Conservation (phyloP, 2,113 vertebrate species). For the Pelmatolapia mariae region DNA sequence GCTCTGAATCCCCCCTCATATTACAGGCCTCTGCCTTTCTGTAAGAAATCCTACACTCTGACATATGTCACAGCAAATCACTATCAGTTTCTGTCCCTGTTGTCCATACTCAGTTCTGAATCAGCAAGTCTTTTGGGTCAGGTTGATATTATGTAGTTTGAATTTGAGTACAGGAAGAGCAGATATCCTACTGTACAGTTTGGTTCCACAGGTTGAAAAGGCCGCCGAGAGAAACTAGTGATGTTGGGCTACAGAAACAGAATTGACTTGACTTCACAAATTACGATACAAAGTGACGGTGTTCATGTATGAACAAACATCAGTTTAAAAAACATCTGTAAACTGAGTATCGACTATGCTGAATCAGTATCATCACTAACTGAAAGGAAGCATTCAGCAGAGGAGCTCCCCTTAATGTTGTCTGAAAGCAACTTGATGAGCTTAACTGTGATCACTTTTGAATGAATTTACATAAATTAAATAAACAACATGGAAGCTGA, state of each 20-base stretch:
- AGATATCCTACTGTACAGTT: background rate
- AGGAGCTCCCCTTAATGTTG: background rate
- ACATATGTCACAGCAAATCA: background rate
- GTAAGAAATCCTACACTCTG: background rate
- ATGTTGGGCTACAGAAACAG: background rate
- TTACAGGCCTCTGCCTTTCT: background rate
- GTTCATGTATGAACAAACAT: background rate
- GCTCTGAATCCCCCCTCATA: background rate
- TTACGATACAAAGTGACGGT: background rate
- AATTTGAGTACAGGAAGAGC: background rate
- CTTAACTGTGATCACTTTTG: background rate
- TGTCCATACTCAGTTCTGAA: background rate
- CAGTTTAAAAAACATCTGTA: background rate
- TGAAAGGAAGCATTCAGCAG: background rate
- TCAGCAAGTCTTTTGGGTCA: background rate
- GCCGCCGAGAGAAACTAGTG: background rate
- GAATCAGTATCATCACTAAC: background rate
- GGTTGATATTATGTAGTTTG: background rate
- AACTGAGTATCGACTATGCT: background rate
- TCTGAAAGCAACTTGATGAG: background rate
- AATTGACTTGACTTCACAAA: background rate
- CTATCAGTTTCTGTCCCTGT: background rate
- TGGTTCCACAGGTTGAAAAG: background rate
- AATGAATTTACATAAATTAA: background rate
- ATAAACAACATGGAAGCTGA: background rate